A percentile compares a stretch with the other conserved stretches of the same genome.
Evolutionary conservation across 2,888 invertebrate genomes (phyloP).

Genomic region (Notocelia uddmanniana): DNA sequence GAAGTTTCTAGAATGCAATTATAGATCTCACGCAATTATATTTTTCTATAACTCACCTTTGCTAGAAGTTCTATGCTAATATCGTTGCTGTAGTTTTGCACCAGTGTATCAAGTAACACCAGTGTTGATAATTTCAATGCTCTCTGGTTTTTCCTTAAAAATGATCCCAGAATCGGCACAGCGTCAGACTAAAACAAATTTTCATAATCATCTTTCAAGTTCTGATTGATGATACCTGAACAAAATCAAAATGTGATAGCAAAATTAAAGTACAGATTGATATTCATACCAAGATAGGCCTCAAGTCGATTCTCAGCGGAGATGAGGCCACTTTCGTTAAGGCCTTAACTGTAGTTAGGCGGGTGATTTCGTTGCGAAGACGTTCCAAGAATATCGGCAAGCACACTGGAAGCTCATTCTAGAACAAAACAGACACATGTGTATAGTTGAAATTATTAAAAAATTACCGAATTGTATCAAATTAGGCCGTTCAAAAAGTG

Average conservation of each 20-base stretch:
- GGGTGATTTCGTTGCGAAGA: conserved; percentile 98
- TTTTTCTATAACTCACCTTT: conserved; percentile 78
- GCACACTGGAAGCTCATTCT: conserved; percentile 92
- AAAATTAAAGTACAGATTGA: no score
- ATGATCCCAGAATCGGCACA: conserved; percentile 96
- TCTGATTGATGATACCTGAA: no score
- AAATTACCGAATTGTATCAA: no score
- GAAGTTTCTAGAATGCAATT: no score
- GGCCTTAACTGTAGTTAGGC: conserved; percentile 98
- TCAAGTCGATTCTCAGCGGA: conserved; percentile 93
- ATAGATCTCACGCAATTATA: no score
- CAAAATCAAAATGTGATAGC: no score
- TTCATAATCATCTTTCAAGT: no score
- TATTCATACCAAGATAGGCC: conserved; percentile 92
- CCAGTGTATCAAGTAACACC: conserved; percentile 94
- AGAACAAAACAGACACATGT: conserved; percentile 51
- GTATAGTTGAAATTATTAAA: no score
- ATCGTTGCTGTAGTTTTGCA: conserved; percentile 93
- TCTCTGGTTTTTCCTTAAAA: conserved; percentile 98
- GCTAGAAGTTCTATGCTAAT: conserved; percentile 90
- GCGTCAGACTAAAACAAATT: conserved; percentile 90
- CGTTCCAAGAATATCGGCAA: conserved; percentile 98
- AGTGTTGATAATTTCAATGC: conserved; percentile 96
- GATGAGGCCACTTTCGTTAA: conserved; percentile 97
- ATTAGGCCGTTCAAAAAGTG: no score